Evolutionary conservation across 2,797 vertebrate genomes (phyloP), one percentile per base, ranked within the genome.

Genomic region (Moxostoma hubbsi): DNA sequence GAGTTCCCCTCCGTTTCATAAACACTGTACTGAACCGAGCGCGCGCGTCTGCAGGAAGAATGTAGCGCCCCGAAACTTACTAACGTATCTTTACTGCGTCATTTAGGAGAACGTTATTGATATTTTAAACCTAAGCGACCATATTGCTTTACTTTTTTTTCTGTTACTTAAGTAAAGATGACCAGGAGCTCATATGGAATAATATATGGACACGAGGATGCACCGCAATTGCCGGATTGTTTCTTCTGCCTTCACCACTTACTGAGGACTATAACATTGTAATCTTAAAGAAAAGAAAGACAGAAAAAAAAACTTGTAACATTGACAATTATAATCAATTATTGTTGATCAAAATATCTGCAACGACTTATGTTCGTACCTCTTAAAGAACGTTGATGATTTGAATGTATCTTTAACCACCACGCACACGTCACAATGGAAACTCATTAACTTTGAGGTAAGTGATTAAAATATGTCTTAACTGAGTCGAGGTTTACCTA

Each of bases 1-100:
- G n/a, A n/a, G 58, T 73, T 73, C n/a, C 58, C 36, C 55, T 58
- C n/a, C 15, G 7, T 9, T 2, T 61, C 75, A 51, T 51, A 69
- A 36, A 59, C 75, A 36, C 36, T 11, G 5, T 18, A 16, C 13
- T 7, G 47, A 36, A 24, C 12, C 6, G 63, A 49, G 51, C n/a
- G 50, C 36, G 73, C 13, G 36, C 36, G 71, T 10, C 7, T 36
- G 58, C 11, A n/a, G 51, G 5, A 49, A 43, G 45, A 75, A 73
- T 9, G 16, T 6, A 24, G 55, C 24, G 9, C 5, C 4, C 8
- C 0, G 1, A 16, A 71, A 47, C 54, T 58, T 51, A 11, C 50
- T 9, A 10, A 51, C 11, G 9, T 51, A 12, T 51, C 13, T 61
- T 47, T 5, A 57, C 12, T 45, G 36, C 73, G 4, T 66, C 51